These are phyloP conservation scores for Triplophysa dalaica DNA, from an alignment of 2,113 vertebrate genomes.

Conservation along the genomic window DNA sequence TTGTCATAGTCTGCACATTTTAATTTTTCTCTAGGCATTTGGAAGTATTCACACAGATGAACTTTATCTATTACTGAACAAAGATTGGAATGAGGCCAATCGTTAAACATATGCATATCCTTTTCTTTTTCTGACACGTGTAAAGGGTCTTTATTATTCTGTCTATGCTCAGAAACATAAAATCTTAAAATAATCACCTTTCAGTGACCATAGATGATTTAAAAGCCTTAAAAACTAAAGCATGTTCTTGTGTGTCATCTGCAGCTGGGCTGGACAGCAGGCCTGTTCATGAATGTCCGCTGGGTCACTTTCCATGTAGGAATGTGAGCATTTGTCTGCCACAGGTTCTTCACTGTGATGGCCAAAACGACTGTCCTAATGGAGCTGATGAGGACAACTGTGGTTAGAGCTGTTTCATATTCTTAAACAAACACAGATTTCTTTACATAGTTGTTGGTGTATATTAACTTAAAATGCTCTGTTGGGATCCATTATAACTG, in stretches of 20 bases:
- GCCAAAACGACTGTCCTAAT: conserved; percentile 78
- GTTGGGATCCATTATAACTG: no score
- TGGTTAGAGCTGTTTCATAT: conserved; percentile 64
- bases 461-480: no score
- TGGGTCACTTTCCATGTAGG: conserved; percentile 81
- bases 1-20: not conserved
- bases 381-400: conserved; percentile 77
- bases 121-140: no score
- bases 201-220: not conserved
- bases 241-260: not conserved
- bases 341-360: conserved; percentile 75
- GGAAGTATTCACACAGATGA: no score
- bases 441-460: not conserved
- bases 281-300: conserved; percentile 62
- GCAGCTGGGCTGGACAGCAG: conserved; percentile 45
- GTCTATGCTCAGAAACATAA: no score
- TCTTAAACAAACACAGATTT: not conserved
- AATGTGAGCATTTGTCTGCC: conserved; percentile 77
- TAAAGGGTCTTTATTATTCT: no score
- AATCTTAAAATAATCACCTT: no score
- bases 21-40: not conserved
- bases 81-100: no score
- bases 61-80: no score
- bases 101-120: no score
- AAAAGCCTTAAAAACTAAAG: not conserved